phyloP scores from a whole-genome alignment of 2,888 invertebrate species.

The Acronicta aceris region DNA sequence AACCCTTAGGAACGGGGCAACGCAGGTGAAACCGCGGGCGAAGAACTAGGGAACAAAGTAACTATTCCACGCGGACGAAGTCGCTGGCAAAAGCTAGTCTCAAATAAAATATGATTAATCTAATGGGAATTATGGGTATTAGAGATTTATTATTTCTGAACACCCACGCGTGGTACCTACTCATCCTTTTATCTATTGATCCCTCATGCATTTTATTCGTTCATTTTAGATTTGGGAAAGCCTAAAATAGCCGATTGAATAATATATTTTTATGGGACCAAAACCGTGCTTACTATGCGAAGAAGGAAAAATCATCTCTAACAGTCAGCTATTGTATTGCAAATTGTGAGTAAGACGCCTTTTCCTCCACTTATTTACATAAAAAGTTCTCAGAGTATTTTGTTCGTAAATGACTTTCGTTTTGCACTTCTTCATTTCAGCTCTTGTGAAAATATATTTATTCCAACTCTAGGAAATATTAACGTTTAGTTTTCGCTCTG shows the following conservation, averaged over 20 bases:
- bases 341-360: slow-evolving; percentile 85
- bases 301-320: slow-evolving; percentile 86
- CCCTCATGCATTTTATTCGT: slow-evolving; percentile 79
- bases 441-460: slow-evolving; percentile 56
- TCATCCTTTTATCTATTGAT: slow-evolving; percentile 72
- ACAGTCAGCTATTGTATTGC: slow-evolving; percentile 86
- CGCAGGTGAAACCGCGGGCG: no score
- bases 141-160: slow-evolving; percentile 23
- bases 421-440: slow-evolving; percentile 72
- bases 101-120: neutral
- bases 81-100: no score
- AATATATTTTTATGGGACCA: slow-evolving; percentile 86
- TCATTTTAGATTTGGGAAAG: slow-evolving; percentile 80
- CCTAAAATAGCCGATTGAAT: slow-evolving; percentile 85
- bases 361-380: slow-evolving; percentile 85
- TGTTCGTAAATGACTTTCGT: slow-evolving; percentile 82
- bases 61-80: no score
- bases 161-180: slow-evolving; percentile 52
- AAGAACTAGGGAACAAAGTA: no score
- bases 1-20: no score
- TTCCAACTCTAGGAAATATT: slow-evolving; percentile 44
- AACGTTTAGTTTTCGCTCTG: slow-evolving; percentile 16
- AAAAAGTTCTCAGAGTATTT: slow-evolving; percentile 81
- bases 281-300: slow-evolving; percentile 84
- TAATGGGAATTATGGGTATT: slow-evolving; percentile 17